These are phyloP conservation scores for Todus mexicanus DNA, from an alignment of 2,797 vertebrate species.

Conservation along the genomic window DNA sequence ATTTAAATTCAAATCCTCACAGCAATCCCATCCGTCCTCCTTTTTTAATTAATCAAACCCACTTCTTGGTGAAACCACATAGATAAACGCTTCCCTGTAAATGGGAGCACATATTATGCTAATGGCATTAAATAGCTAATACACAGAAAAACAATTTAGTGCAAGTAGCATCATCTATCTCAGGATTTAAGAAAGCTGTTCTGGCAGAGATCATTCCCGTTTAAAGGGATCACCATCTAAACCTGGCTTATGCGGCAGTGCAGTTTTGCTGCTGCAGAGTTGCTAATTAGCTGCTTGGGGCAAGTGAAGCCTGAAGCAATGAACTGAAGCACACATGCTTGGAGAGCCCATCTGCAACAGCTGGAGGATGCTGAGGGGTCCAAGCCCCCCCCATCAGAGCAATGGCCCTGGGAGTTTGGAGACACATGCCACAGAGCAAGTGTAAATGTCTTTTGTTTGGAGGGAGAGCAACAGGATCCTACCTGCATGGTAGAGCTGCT, in stretches of 20 bases:
- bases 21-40: conserved; percentile 20
- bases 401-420: not conserved
- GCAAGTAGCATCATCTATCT: conserved; percentile 26
- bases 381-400: not conserved
- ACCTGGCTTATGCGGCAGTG: not conserved
- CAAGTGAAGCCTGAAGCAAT: not conserved
- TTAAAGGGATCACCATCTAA: conserved; percentile 43
- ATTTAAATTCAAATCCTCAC: conserved; percentile 60
- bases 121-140: conserved; percentile 34
- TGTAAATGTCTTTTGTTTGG: not conserved
- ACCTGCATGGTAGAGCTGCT: rapidly evolving
- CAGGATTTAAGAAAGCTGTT: conserved; percentile 49
- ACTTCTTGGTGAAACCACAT: conserved; percentile 21
- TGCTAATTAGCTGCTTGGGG: not conserved
- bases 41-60: conserved; percentile 57
- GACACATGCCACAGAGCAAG: not conserved
- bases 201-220: conserved; percentile 32
- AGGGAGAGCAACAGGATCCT: not conserved
- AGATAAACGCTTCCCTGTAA: conserved; percentile 3
- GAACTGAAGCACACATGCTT: not conserved
- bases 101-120: not conserved
- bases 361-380: not conserved
- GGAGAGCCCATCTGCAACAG: not conserved
- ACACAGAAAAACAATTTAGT: conserved; percentile 28
- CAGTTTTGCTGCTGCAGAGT: conserved; percentile 3